Evolutionary conservation across 2,797 vertebrate genomes (phyloP).

Genomic region (Pelobates cultripes): DNA sequence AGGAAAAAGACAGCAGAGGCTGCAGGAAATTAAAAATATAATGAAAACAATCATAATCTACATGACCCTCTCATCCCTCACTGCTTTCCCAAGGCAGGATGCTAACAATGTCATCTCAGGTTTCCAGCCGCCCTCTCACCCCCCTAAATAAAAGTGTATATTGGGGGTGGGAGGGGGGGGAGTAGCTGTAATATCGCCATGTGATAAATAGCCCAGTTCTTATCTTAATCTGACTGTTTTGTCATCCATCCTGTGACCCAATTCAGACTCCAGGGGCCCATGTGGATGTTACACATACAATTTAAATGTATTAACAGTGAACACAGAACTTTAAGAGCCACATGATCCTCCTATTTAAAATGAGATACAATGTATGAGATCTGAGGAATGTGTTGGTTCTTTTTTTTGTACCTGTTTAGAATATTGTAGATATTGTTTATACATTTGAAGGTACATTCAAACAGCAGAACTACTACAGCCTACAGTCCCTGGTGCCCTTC

Average conservation of each 20-base stretch:
- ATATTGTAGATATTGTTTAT: too few relatives aligned
- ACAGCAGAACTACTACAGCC: too few relatives aligned
- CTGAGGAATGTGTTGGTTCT: too few relatives aligned
- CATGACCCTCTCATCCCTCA: conserved; percentile 81
- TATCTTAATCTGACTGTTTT: not conserved
- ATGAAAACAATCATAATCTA: conserved; percentile 89
- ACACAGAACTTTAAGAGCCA: too few relatives aligned
- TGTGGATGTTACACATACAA: too few relatives aligned
- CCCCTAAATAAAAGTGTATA: not conserved
- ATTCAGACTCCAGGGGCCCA: too few relatives aligned
- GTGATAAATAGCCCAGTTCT: conserved; percentile 15
- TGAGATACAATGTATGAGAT: too few relatives aligned
- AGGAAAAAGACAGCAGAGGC: conserved; percentile 83
- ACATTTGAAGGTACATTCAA: too few relatives aligned
- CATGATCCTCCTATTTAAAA: too few relatives aligned
- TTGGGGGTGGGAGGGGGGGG: not conserved
- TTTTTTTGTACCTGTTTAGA: too few relatives aligned
- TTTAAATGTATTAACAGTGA: too few relatives aligned
- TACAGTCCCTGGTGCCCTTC: too few relatives aligned
- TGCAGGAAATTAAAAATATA: conserved; percentile 98
- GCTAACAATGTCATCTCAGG: conserved; percentile 77
- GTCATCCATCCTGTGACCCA: conserved; percentile 6
- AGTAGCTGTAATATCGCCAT: not conserved
- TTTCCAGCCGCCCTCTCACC: conserved; percentile 61
- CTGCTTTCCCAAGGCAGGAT: conserved; percentile 78